phyloP scores from a whole-genome alignment of 2,797 vertebrate genomes.

The Pterois miles region DNA sequence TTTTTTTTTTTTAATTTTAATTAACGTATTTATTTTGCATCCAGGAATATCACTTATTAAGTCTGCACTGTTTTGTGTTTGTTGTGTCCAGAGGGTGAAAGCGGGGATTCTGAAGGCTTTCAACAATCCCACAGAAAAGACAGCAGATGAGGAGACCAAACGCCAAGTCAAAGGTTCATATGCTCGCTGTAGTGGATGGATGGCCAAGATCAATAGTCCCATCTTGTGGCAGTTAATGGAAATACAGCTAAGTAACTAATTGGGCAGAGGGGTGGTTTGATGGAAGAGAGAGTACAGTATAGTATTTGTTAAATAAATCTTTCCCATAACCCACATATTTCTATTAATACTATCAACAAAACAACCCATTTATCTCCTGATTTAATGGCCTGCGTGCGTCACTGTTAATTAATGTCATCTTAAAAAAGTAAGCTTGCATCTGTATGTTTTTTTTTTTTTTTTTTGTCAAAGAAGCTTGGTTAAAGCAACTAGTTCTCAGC shows the following conservation, averaged over 20 bases:
- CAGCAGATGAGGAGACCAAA: slow-evolving; percentile 96
- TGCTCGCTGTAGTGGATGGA: background rate
- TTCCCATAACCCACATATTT: background rate
- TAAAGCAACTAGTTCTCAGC: background rate
- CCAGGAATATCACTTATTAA: background rate
- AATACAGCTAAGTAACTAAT: slow-evolving; percentile 19
- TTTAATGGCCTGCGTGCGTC: background rate
- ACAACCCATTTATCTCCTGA: background rate
- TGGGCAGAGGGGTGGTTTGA: background rate
- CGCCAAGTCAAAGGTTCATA: slow-evolving; percentile 94
- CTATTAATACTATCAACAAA: background rate
- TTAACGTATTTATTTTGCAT: slow-evolving; percentile 22
- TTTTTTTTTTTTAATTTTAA: background rate
- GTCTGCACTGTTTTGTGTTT: slow-evolving; percentile 29
- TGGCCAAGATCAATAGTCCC: slow-evolving; percentile 73
- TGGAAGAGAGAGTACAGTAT: background rate
- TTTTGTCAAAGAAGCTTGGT: background rate
- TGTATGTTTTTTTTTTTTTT: background rate
- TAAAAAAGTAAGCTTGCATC: background rate
- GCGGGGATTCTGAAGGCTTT: slow-evolving; percentile 96
- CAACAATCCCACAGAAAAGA: slow-evolving; percentile 97
- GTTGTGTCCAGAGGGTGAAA: slow-evolving; percentile 89
- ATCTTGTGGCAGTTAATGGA: slow-evolving; percentile 74
- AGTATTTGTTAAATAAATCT: background rate
- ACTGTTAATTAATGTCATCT: background rate